A percentile compares a stretch with the other conserved stretches of the same genome.
Evolutionary conservation across 2,888 invertebrate genomes (phyloP).

Genomic region (Tromatobia lineatoria): DNA sequence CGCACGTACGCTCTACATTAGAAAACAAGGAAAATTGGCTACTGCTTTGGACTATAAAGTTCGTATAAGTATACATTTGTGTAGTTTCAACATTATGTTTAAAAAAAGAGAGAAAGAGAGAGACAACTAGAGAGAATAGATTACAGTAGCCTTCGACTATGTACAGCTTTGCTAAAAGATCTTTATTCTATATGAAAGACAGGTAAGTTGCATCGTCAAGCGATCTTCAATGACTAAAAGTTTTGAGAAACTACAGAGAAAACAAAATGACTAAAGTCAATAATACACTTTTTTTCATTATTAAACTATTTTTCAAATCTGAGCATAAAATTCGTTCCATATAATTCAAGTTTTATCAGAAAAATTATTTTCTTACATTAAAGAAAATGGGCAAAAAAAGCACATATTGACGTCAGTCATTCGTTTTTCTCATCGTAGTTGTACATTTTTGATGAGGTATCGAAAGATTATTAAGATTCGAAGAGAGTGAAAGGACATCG

Average conservation of each 20-base stretch:
- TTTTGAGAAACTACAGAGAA: conserved; percentile 6
- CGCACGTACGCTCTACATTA: conserved; percentile 59
- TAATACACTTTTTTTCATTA: too few relatives aligned
- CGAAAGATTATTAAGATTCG: background rate
- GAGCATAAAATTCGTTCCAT: too few relatives aligned
- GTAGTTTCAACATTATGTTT: conserved; percentile 35
- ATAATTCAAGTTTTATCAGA: too few relatives aligned
- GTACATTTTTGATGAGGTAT: background rate
- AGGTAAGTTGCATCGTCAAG: conserved; percentile 21
- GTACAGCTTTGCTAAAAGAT: conserved; percentile 63
- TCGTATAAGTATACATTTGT: conserved; percentile 47
- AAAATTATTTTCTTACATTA: too few relatives aligned
- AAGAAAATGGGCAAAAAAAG: too few relatives aligned
- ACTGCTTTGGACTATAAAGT: conserved; percentile 65
- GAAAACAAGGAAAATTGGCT: conserved; percentile 60
- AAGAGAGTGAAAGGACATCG: background rate
- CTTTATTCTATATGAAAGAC: conserved; percentile 24
- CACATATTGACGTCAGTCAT: background rate
- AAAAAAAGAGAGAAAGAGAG: conserved; percentile 39
- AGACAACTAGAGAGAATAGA: conserved; percentile 26
- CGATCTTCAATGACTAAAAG: conserved; percentile 6
- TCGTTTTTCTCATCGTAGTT: background rate
- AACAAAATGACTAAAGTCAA: too few relatives aligned
- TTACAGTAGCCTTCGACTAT: conserved; percentile 58
- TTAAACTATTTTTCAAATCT: too few relatives aligned